Conservation (phyloP, 2,113 vertebrate species). For the Hiodon tergisus region DNA sequence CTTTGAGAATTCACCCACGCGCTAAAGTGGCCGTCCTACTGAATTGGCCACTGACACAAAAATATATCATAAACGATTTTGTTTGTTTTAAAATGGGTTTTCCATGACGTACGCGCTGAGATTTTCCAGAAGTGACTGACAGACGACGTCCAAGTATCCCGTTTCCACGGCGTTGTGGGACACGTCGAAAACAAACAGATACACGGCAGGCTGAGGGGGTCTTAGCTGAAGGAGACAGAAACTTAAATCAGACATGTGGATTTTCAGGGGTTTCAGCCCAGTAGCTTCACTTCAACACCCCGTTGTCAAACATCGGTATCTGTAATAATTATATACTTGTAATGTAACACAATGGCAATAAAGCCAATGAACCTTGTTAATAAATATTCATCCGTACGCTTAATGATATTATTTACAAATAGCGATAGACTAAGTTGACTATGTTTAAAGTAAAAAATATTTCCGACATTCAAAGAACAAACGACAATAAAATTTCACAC, state of each 20-base stretch:
- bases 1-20: not conserved
- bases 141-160: slow-evolving; percentile 87
- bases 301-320: not conserved
- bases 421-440: no score
- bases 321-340: no score
- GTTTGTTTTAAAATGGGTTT: no score
- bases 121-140: slow-evolving; percentile 87
- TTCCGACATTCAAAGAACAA: no score
- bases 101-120: slow-evolving; percentile 77
- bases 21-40: not conserved
- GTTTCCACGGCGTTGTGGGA: slow-evolving; percentile 94
- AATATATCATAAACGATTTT: no score
- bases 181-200: slow-evolving; percentile 91
- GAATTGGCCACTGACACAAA: not conserved
- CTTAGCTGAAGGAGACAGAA: slow-evolving; percentile 65
- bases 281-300: no score
- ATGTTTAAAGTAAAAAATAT: no score
- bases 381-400: no score
- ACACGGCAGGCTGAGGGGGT: slow-evolving; percentile 91
- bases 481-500: no score
- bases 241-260: not conserved
- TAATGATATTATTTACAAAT: no score
- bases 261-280: not conserved
- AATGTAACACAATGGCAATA: not conserved
- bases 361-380: no score